These are phyloP conservation scores for Onthophagus sagittarius DNA, from an alignment of 2,888 invertebrate genomes.

Conservation along the genomic window DNA sequence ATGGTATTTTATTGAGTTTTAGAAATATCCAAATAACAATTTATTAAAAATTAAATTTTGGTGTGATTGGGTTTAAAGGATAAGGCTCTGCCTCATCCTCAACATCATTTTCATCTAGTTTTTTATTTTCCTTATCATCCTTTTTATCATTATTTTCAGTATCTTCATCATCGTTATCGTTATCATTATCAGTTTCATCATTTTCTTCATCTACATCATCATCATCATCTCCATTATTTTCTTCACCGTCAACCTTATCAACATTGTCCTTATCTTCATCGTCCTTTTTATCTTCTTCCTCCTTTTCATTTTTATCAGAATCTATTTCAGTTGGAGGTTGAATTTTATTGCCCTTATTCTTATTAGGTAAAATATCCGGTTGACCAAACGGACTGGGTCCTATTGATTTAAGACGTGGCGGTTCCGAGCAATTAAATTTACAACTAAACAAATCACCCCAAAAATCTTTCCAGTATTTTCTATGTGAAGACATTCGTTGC, in stretches of 20 bases:
- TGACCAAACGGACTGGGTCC: no score
- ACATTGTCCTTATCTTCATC: background rate
- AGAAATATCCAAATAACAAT: no score
- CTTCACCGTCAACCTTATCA: slow-evolving; percentile 17
- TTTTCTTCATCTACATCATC: slow-evolving; percentile 35
- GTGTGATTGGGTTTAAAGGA: no score
- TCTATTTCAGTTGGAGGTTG: background rate
- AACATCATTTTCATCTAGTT: background rate
- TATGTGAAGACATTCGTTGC: background rate
- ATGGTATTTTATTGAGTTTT: no score
- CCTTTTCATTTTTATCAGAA: background rate
- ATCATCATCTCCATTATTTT: slow-evolving; percentile 31
- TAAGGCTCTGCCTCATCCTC: background rate
- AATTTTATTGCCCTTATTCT: no score
- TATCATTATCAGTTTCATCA: slow-evolving; percentile 48
- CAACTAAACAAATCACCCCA: background rate
- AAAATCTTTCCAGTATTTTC: background rate
- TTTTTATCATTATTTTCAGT: slow-evolving; percentile 14
- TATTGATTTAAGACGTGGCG: background rate
- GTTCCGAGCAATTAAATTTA: background rate
- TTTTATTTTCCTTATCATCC: background rate
- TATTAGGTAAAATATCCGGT: no score
- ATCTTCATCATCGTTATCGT: slow-evolving; percentile 44
- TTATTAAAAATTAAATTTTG: no score
- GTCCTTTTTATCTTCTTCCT: background rate